Evolutionary conservation across 2,113 vertebrate genomes (phyloP), one percentile per base, ranked within the genome.

Genomic region (Bufo gargarizans): DNA sequence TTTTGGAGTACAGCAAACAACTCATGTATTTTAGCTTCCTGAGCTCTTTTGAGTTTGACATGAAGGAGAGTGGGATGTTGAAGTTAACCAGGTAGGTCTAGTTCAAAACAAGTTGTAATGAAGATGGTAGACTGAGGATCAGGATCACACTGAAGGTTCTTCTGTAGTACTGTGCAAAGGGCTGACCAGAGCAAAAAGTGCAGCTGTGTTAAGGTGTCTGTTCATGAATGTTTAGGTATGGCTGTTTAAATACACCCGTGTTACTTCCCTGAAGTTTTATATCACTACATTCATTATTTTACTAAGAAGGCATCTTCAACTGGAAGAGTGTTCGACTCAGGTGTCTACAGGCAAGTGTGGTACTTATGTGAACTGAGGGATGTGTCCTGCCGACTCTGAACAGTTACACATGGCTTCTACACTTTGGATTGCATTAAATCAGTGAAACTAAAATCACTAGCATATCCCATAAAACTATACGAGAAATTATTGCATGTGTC

Each of bases 251-350:
- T 78, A 69, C 61, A 67, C 47, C 78, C n/a, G 53, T 63, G 10
- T 78, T 72, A 77, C 56, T 49, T 84, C 81, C 81, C 87, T 88
- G 87, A 88, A 81, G 67, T 50, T 50, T 74, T 61, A 53, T 88
- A 43, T 67, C 49, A 77, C 65, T 83, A 88, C 87, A 88, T 88
- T 83, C 80, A 84, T 61, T 89, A 67, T 33, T 84, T 19, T 50
- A n/a, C 80, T 83, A 72, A 77, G 8, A 88, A 77, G 87, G 56
- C 50, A 82, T 84, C 63, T 69, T 69, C 20, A 69, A 49, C 20
- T 69, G 50, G 63, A 67, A n/a, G 59, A 49, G 20, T 53, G 50
- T 82, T 83, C 45, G 20, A 49, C 49, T 84, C n/a, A 53, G 47
- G 45, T 13, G 61, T 67, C 81, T 83, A 50, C 47, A 83, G 49